Percentiles rank a stretch among this genome's conserved stretches.
phyloP scores from a whole-genome alignment of 2,888 invertebrate genomes.

The Autographa gamma region DNA sequence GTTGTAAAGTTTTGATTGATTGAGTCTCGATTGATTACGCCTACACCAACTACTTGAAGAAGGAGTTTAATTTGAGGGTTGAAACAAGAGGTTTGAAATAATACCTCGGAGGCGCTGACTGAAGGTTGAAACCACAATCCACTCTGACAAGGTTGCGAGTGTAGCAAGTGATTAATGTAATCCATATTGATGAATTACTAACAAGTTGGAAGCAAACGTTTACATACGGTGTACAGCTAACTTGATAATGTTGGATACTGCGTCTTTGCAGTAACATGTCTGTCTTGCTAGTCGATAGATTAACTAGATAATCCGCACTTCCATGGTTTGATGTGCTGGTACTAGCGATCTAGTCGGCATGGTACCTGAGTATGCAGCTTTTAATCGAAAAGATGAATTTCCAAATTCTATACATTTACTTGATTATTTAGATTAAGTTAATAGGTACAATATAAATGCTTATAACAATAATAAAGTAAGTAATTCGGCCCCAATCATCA shows the following conservation, averaged over 20 bases:
- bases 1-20: slow-evolving; percentile 5
- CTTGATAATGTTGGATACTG: neutral
- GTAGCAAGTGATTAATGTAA: neutral
- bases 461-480: too few relatives aligned
- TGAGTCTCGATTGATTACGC: neutral
- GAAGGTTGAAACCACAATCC: neutral
- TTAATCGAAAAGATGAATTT: neutral
- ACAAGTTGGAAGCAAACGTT: slow-evolving; percentile 1
- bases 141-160: neutral
- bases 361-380: neutral
- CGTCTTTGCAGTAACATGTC: slow-evolving; percentile 4
- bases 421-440: too few relatives aligned
- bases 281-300: neutral
- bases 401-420: neutral
- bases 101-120: neutral
- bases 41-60: neutral
- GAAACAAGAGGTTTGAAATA: neutral
- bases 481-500: neutral
- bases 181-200: slow-evolving; percentile 8
- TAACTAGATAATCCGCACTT: slow-evolving; percentile 3
- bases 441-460: too few relatives aligned
- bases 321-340: neutral
- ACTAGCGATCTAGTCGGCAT: neutral
- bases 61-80: neutral
- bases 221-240: slow-evolving; percentile 1